Evolutionary conservation across 2,888 invertebrate species (phyloP), one percentile per base, ranked within the genome.

Genomic region (Scaptomyza caliginosa): DNA sequence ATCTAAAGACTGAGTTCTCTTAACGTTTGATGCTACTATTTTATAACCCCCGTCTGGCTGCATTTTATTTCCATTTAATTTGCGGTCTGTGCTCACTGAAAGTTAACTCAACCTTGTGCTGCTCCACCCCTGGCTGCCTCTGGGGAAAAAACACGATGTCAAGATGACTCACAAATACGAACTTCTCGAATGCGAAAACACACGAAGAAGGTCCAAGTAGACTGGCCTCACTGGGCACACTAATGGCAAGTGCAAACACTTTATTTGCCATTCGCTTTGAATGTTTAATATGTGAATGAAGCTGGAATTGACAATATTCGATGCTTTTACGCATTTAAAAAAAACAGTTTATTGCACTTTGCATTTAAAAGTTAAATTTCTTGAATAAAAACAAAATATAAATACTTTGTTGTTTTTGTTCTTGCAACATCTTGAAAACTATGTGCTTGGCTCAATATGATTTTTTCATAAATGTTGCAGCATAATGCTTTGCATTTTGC

Each of bases 51-150:
- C 13, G 52, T 24, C 50, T 54, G 32, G 42, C 58, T 78, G 80
- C 73, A 79, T 83, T 80, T 69, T 64, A 72, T 76, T 79, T 77
- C 80, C 66, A 78, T 78, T 83, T 76, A 78, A 83, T 78, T 83
- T 76, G 77, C 38, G 67, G 67, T 54, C 54, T 42, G 62, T 21
- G 23, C 60, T 19, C 34, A 46, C 30, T 49, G 30, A 11, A 19
- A 24, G 32, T 30, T 30, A 39, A 59, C 55, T 32, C 43, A 50
- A 28, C 17, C 46, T 32, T 58, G 13, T 42, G 39, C 42, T 54
- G 30, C 30, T 30, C 43, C 5, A 50, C 39, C 38, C 13, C 26
- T 6, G 38, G 49, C 40, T 30, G n/a, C 43, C 40, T 50, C 13
- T 13, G 48, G 62, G 46, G 24, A 24, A 6, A 6, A 3, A 30